Conservation (phyloP, 2,888 invertebrate species). For the Agrotis segetum region DNA sequence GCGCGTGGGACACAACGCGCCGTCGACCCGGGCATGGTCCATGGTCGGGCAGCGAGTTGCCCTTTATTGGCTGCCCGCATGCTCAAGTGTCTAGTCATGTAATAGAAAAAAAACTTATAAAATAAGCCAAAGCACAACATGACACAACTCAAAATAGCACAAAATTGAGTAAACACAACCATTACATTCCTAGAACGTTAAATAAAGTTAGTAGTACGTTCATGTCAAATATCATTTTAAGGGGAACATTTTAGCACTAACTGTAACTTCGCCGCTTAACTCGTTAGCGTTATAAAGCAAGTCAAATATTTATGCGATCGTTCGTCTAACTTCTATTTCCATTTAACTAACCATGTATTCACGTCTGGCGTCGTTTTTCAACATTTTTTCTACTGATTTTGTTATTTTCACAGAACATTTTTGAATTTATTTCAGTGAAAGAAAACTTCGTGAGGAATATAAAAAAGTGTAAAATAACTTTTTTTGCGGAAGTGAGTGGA, state of each 20-base stretch:
- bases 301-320: constrained; percentile 36
- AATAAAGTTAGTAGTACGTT: constrained; percentile 17
- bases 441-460: too few species aligned
- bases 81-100: too few species aligned
- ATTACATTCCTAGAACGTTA: not conserved
- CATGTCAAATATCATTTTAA: constrained; percentile 31
- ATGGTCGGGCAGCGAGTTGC: too few species aligned
- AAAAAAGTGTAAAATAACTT: too few species aligned
- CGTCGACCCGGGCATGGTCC: too few species aligned
- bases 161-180: not conserved
- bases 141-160: not conserved
- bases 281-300: constrained; percentile 34
- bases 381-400: not conserved
- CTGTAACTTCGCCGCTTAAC: constrained; percentile 17
- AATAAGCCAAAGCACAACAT: not conserved
- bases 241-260: constrained; percentile 23
- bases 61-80: too few species aligned
- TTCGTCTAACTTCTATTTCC: constrained; percentile 22
- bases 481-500: too few species aligned
- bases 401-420: not conserved
- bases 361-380: not conserved
- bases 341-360: constrained; percentile 10
- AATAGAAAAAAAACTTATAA: too few species aligned
- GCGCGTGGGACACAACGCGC: too few species aligned
- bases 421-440: too few species aligned